Conservation (phyloP, 1,140 invertebrate genomes). For the Melanaphis sacchari region DNA sequence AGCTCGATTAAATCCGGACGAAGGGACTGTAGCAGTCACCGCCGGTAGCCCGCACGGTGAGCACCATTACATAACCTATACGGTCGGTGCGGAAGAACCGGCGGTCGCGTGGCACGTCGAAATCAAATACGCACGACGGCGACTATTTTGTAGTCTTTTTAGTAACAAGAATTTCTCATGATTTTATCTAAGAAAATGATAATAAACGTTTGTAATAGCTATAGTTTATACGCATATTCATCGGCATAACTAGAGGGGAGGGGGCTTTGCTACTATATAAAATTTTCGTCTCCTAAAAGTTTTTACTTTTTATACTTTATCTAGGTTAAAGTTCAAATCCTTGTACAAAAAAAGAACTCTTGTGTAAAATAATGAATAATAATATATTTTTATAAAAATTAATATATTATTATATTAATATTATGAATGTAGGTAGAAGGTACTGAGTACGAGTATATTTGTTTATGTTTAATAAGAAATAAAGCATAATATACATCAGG, state of each 20-base stretch:
- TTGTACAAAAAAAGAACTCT: not conserved
- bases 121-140: not conserved
- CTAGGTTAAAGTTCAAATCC: not conserved
- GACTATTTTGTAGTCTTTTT: too few species aligned
- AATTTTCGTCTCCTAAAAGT: too few species aligned
- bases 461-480: not conserved
- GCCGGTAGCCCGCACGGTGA: conserved; percentile 19
- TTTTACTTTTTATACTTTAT: not conserved
- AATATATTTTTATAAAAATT: not conserved
- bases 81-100: not conserved
- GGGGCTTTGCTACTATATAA: too few species aligned
- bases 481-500: not conserved
- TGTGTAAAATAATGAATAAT: not conserved
- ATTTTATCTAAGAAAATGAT: not conserved
- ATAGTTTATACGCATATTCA: not conserved
- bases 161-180: too few species aligned
- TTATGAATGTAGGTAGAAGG: not conserved
- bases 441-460: too few species aligned
- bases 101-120: not conserved
- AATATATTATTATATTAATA: not conserved
- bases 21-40: conserved; percentile 7
- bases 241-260: too few species aligned
- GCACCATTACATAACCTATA: not conserved
- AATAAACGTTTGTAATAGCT: not conserved
- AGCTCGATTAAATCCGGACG: conserved; percentile 31